These are phyloP conservation scores for Drosophila paramelanica DNA, from an alignment of 2,888 invertebrate species.

Conservation along the genomic window DNA sequence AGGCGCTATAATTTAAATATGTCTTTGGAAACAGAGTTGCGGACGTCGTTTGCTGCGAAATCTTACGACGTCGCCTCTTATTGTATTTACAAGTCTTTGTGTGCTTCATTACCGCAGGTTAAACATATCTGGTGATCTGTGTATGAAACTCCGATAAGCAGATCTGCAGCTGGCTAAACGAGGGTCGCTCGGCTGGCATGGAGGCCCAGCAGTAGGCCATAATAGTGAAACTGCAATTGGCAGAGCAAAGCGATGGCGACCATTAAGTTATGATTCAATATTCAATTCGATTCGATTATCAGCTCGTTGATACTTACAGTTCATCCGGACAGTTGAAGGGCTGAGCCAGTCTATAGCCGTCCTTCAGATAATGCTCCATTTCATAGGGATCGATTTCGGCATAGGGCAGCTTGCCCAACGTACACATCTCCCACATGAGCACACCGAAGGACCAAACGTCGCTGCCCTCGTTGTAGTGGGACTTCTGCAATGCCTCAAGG, in stretches of 20 bases:
- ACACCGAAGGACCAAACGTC: slow-evolving; percentile 99
- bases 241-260: slow-evolving; percentile 8
- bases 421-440: slow-evolving; percentile 96
- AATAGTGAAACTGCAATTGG: slow-evolving; percentile 89
- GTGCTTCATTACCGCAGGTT: slow-evolving; percentile 83
- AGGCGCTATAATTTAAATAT: slow-evolving; percentile 63
- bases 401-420: slow-evolving; percentile 95
- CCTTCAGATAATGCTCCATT: slow-evolving; percentile 93
- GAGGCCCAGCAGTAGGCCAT: slow-evolving; percentile 98
- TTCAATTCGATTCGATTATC: background rate
- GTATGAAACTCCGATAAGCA: slow-evolving; percentile 94
- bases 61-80: slow-evolving; percentile 76
- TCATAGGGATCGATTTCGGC: slow-evolving; percentile 96
- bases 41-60: slow-evolving; percentile 69
- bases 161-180: slow-evolving; percentile 92
- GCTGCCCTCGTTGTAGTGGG: slow-evolving; percentile 93
- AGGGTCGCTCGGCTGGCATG: slow-evolving; percentile 93
- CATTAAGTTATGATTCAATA: background rate
- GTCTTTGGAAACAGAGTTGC: slow-evolving; percentile 74
- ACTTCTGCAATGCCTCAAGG: slow-evolving; percentile 92
- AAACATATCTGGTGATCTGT: slow-evolving; percentile 94
- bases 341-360: slow-evolving; percentile 95
- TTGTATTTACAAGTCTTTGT: slow-evolving; percentile 78
- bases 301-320: slow-evolving; percentile 93
- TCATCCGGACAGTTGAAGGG: slow-evolving; percentile 98